These are phyloP conservation scores for Caenorhabditis japonica DNA, from an alignment of 2,888 invertebrate species.

Conservation along the genomic window DNA sequence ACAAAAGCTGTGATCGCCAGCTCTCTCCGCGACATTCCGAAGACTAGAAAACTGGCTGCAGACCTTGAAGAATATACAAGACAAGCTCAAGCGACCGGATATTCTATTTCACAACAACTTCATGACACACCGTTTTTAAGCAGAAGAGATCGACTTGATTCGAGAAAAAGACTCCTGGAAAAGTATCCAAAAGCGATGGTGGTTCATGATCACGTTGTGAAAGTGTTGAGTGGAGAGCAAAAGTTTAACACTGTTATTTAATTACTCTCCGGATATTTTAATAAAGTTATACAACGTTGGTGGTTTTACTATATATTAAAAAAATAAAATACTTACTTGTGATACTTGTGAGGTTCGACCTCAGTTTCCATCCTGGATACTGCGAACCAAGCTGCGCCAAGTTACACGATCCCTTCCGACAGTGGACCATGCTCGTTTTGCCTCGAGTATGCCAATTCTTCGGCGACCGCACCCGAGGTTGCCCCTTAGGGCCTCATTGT, in stretches of 20 bases:
- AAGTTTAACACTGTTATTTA: not conserved
- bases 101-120: conserved; percentile 13
- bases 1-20: conserved; percentile 10
- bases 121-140: conserved; percentile 11
- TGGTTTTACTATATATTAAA: too few species aligned
- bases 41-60: conserved; percentile 7
- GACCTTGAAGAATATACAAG: conserved; percentile 23
- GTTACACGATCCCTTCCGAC: too few species aligned
- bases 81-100: conserved; percentile 7
- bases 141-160: not conserved
- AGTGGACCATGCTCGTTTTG: too few species aligned
- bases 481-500: too few species aligned
- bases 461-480: too few species aligned
- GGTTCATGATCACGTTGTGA: conserved; percentile 19
- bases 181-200: conserved; percentile 22
- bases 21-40: conserved; percentile 13
- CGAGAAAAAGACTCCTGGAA: conserved; percentile 7
- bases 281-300: too few species aligned
- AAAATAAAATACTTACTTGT: too few species aligned
- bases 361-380: too few species aligned
- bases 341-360: too few species aligned
- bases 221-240: conserved; percentile 2
- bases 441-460: too few species aligned
- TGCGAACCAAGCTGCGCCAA: too few species aligned
- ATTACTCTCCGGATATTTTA: too few species aligned